Conservation (phyloP, 2,113 vertebrate genomes). For the Bettongia penicillata region DNA sequence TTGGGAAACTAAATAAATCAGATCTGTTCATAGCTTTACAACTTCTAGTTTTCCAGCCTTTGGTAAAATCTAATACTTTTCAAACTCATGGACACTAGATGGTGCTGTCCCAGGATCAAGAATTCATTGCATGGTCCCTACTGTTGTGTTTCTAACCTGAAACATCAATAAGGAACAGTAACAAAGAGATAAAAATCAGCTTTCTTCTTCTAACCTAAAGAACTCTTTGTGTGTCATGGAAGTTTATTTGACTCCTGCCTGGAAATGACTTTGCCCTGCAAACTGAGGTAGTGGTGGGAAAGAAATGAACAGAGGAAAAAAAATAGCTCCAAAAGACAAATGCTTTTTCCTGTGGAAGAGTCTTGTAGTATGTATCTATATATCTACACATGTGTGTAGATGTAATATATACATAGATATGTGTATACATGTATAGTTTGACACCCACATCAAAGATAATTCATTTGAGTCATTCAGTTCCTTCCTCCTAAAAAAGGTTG, state of each 20-base stretch:
- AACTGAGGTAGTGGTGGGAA: not conserved
- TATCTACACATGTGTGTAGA: not conserved
- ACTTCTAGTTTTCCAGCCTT: conserved; percentile 51
- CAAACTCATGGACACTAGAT: conserved; percentile 70
- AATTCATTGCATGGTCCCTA: not conserved
- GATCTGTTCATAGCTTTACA: conserved; percentile 72
- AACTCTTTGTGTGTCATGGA: conserved; percentile 20
- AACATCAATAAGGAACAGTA: not conserved
- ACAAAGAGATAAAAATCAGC: not conserved
- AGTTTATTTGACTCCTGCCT: conserved; percentile 39
- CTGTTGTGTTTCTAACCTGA: not conserved
- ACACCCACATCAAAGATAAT: not conserved
- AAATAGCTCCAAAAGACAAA: conserved; percentile 27
- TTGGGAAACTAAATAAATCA: conserved; percentile 70
- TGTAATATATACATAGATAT: not conserved
- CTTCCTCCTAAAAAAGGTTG: conserved; percentile 27
- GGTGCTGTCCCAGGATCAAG: conserved; percentile 77
- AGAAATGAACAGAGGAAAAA: conserved; percentile 7
- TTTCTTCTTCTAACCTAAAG: not conserved
- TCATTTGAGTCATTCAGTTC: conserved; percentile 25
- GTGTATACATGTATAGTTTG: not conserved
- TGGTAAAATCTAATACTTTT: conserved; percentile 45
- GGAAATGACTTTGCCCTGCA: conserved; percentile 7
- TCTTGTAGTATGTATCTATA: not conserved
- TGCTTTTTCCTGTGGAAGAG: not conserved